These are phyloP conservation scores for Yponomeuta cagnagella DNA, from an alignment of 2,888 invertebrate genomes.

Conservation along the genomic window DNA sequence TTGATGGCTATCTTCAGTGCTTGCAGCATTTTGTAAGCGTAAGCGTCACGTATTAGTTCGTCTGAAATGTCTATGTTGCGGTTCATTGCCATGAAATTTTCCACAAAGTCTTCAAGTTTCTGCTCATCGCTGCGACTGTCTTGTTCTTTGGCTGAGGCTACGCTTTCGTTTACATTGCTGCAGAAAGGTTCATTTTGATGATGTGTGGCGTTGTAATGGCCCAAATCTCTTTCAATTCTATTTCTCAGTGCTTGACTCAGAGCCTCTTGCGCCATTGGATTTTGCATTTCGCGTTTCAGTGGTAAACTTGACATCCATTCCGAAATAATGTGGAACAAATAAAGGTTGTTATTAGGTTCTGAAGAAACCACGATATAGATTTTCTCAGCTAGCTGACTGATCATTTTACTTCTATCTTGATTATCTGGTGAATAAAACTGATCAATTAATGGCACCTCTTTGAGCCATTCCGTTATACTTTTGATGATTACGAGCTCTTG, in stretches of 20 bases:
- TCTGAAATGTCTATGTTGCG: not conserved
- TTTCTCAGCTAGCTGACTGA: constrained; percentile 40
- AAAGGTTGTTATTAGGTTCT: not conserved
- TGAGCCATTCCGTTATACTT: constrained; percentile 51
- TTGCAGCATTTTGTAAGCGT: not conserved
- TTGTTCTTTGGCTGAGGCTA: not conserved
- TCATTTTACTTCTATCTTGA: constrained; percentile 36
- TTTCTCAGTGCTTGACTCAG: not conserved
- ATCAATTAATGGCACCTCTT: constrained; percentile 35
- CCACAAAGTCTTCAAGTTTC: not conserved
- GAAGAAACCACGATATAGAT: not conserved
- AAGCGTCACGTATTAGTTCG: not conserved
- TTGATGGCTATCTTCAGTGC: not conserved
- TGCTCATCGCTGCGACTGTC: not conserved
- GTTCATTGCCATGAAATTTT: not conserved
- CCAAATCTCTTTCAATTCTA: not conserved
- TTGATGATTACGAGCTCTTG: constrained; percentile 27
- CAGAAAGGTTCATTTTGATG: not conserved
- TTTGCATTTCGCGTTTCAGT: not conserved
- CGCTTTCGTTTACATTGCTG: not conserved
- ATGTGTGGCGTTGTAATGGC: not conserved
- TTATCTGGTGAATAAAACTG: constrained; percentile 36
- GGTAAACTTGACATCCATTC: not conserved
- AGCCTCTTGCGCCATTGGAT: not conserved
- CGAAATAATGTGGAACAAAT: not conserved